phyloP scores from a whole-genome alignment of 2,888 invertebrate species.

The Clostera curtula region DNA sequence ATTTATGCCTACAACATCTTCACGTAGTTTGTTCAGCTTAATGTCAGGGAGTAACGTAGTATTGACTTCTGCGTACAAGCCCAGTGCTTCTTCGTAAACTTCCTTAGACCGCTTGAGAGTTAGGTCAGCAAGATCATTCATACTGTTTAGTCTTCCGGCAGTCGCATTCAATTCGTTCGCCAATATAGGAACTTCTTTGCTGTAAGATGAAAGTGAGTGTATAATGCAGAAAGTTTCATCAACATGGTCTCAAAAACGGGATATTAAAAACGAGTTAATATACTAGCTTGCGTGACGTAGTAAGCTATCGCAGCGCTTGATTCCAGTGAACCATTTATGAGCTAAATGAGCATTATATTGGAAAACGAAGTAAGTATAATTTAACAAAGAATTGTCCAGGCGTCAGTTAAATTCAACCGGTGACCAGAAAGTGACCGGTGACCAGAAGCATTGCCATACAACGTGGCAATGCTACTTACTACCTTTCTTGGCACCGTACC shows the following conservation, averaged over 20 bases:
- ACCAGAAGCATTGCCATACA: too few species aligned
- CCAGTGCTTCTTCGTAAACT: constrained; percentile 88
- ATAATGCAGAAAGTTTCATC: too few species aligned
- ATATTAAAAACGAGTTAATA: too few species aligned
- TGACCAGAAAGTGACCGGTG: too few species aligned
- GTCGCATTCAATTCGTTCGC: constrained; percentile 79
- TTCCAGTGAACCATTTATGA: neutral
- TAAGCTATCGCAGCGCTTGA: neutral
- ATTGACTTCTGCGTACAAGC: constrained; percentile 85
- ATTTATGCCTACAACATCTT: constrained; percentile 80
- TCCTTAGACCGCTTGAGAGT: constrained; percentile 83
- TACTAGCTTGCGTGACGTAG: neutral
- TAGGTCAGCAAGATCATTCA: constrained; percentile 81
- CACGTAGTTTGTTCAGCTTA: constrained; percentile 80
- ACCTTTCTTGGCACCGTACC: too few species aligned
- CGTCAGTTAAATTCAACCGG: too few species aligned
- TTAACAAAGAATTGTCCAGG: too few species aligned
- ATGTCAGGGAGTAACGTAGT: constrained; percentile 86
- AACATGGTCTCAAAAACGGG: too few species aligned
- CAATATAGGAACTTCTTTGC: constrained; percentile 80
- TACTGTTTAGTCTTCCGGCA: constrained; percentile 80
- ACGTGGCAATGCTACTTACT: too few species aligned
- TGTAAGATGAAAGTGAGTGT: constrained; percentile 25
- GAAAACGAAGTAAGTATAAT: too few species aligned
- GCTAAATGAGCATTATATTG: too few species aligned